These are phyloP conservation scores for Lacerta viridis DNA, from an alignment of 2,797 vertebrate genomes.

Conservation along the genomic window DNA sequence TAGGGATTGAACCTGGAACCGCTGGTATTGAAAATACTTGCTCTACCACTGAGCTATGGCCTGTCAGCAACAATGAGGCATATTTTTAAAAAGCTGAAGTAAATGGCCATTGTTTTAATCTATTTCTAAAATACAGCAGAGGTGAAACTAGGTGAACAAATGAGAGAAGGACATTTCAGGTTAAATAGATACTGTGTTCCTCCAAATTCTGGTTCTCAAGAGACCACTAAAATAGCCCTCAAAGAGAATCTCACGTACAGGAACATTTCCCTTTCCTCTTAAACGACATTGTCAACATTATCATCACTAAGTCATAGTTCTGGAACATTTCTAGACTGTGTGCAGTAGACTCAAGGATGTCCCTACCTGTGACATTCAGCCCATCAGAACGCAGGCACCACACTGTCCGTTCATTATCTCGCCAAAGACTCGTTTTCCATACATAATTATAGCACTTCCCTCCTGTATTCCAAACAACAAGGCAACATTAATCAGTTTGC, in stretches of 20 bases:
- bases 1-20: too few species aligned
- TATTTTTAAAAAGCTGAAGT: not conserved
- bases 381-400: slow-evolving; percentile 99
- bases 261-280: not conserved
- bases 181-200: not conserved
- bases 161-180: not conserved
- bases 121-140: slow-evolving; percentile 12
- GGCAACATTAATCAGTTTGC: slow-evolving; percentile 39
- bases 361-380: slow-evolving; percentile 93
- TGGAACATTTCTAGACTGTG: not conserved
- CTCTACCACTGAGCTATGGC: too few species aligned
- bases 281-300: not conserved
- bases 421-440: slow-evolving; percentile 93
- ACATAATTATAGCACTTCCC: slow-evolving; percentile 94
- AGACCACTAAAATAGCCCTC: not conserved
- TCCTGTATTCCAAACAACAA: slow-evolving; percentile 80
- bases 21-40: too few species aligned
- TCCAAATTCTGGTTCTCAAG: not conserved
- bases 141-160: not conserved
- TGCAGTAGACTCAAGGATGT: not conserved
- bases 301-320: not conserved
- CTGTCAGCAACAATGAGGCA: not conserved
- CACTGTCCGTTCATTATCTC: slow-evolving; percentile 89
- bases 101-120: not conserved
- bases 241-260: not conserved